A percentile compares a stretch with the other conserved stretches of the same genome.
These are phyloP conservation scores for Halisarca cf. caerulea DNA, from an alignment of 37 sponge, comb jelly and placozoan species.

Conservation along the genomic window DNA sequence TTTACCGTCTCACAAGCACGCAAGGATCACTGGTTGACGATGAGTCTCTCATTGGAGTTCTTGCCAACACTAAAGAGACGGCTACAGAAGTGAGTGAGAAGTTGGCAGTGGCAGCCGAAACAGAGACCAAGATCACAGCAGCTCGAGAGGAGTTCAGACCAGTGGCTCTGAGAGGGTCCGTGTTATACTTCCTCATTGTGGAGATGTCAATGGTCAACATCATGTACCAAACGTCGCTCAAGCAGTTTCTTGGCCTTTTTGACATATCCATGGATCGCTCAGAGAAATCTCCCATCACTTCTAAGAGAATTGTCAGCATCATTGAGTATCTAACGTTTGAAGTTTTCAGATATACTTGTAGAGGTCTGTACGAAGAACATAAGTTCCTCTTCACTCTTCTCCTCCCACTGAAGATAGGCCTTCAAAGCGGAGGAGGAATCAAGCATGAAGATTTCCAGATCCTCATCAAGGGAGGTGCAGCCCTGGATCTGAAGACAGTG, in stretches of 20 bases:
- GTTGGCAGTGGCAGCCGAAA: constrained; percentile 91
- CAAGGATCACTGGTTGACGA: constrained; percentile 97
- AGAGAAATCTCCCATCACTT: constrained; percentile 87
- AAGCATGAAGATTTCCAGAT: constrained; percentile 91
- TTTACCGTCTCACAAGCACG: constrained; percentile 92
- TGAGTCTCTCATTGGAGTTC: constrained; percentile 92
- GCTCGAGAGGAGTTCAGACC: constrained; percentile 98
- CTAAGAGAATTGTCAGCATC: constrained; percentile 87
- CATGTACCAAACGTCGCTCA: constrained; percentile 98
- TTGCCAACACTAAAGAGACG: constrained; percentile 92
- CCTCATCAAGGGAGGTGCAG: constrained; percentile 98
- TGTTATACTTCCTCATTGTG: constrained; percentile 98
- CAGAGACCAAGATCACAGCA: constrained; percentile 92
- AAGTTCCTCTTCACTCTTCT: constrained; percentile 99
- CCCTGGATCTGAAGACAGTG: constrained; percentile 92
- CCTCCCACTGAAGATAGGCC: constrained; percentile 93
- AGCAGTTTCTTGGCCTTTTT: constrained; percentile 95
- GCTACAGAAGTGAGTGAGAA: constrained; percentile 95
- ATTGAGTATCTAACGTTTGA: constrained; percentile 92
- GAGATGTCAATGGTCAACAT: constrained; percentile 98
- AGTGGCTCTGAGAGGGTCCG: constrained; percentile 95
- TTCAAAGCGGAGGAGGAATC: constrained; percentile 70
- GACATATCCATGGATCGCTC: constrained; percentile 93
- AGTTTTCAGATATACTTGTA: constrained; percentile 86
- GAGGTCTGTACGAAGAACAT: constrained; percentile 96